phyloP scores from a whole-genome alignment of 2,888 invertebrate species.

The Agonum fuliginosum region DNA sequence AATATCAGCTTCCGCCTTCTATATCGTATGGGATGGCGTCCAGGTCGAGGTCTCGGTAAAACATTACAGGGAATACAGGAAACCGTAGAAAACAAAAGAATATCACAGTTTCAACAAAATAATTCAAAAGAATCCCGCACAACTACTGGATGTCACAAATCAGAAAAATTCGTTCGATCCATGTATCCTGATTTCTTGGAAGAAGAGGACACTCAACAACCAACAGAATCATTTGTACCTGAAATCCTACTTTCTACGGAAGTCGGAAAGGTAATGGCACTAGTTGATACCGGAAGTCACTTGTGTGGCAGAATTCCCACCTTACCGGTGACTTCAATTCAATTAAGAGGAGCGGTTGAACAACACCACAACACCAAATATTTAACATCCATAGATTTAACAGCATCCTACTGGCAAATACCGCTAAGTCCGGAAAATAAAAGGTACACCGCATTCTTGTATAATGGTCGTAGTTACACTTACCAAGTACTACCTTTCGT shows the following conservation, averaged over 20 bases:
- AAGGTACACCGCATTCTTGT: too few relatives aligned
- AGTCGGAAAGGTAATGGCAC: not conserved
- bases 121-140: too few relatives aligned
- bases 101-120: not conserved
- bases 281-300: conserved; percentile 62
- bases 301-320: conserved; percentile 60
- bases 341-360: conserved; percentile 60
- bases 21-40: not conserved
- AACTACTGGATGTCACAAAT: too few relatives aligned
- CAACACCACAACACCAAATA: conserved; percentile 52
- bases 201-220: not conserved
- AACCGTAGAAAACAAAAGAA: not conserved
- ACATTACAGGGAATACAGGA: not conserved
- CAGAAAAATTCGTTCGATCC: not conserved
- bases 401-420: too few relatives aligned
- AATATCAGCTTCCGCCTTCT: not conserved
- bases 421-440: too few relatives aligned
- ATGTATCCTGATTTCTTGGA: conserved; percentile 36
- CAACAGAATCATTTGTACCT: not conserved
- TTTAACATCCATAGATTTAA: too few relatives aligned
- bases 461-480: too few relatives aligned
- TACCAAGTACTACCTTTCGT: too few relatives aligned
- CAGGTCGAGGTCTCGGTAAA: not conserved
- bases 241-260: not conserved
- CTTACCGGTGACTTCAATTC: conserved; percentile 60